Conservation (phyloP, 2,888 invertebrate genomes). For the Vannuccia rotundouncinata region DNA sequence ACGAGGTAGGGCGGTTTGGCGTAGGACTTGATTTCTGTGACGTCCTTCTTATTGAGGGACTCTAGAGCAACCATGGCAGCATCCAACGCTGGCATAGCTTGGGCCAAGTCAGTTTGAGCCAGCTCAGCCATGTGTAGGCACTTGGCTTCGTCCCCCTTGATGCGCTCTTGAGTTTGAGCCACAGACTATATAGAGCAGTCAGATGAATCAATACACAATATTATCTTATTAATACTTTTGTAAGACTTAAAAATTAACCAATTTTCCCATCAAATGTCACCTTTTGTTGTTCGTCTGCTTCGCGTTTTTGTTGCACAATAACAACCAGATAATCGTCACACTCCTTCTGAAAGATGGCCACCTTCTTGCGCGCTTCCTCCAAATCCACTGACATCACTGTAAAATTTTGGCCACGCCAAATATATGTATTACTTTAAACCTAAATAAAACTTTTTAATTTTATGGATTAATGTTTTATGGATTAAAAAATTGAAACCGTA, state of each 20-base stretch:
- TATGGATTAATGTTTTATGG: too few species aligned
- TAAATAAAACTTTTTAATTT: too few species aligned
- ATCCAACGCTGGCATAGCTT: slow-evolving; percentile 77
- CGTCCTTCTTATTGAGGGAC: slow-evolving; percentile 57
- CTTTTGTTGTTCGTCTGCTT: slow-evolving; percentile 74
- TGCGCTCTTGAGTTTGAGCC: slow-evolving; percentile 67
- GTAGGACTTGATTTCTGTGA: slow-evolving; percentile 82
- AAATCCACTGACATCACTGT: slow-evolving; percentile 72
- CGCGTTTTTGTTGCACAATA: slow-evolving; percentile 71
- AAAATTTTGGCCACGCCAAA: too few species aligned
- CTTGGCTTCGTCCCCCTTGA: slow-evolving; percentile 71
- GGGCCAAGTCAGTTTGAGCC: slow-evolving; percentile 73
- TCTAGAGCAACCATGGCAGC: slow-evolving; percentile 65
- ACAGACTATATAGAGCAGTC: slow-evolving; percentile 55
- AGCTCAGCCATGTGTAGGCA: slow-evolving; percentile 74
- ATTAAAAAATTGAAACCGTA: too few species aligned
- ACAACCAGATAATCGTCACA: slow-evolving; percentile 77
- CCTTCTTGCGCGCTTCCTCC: slow-evolving; percentile 66
- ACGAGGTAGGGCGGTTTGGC: slow-evolving; percentile 77
- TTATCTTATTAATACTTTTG: background rate
- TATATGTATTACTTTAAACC: too few species aligned
- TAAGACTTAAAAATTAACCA: too few species aligned
- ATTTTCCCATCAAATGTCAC: too few species aligned
- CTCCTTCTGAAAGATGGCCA: slow-evolving; percentile 68
- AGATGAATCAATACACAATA: background rate